These are phyloP conservation scores for Parauchenoglanis ngamensis DNA, from an alignment of 2,797 vertebrate species.

Conservation along the genomic window DNA sequence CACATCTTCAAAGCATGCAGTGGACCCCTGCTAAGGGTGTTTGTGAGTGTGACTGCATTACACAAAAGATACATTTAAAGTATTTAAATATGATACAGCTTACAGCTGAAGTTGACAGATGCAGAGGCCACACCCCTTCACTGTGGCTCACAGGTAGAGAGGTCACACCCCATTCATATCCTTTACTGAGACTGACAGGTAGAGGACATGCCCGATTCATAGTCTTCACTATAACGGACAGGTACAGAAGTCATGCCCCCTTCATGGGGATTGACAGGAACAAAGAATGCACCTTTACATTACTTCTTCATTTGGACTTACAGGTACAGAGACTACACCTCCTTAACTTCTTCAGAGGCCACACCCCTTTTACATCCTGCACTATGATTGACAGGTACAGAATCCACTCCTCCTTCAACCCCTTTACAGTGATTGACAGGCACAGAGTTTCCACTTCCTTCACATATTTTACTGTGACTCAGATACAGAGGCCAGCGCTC, in stretches of 20 bases:
- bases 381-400: background rate
- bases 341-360: too few species aligned
- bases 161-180: too few species aligned
- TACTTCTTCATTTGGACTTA: background rate
- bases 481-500: background rate
- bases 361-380: background rate
- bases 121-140: background rate
- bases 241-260: background rate
- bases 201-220: too few species aligned
- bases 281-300: background rate
- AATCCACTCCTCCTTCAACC: background rate
- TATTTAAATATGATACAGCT: background rate
- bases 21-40: constrained; percentile 29
- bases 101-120: background rate
- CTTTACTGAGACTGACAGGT: too few species aligned
- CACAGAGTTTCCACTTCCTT: background rate
- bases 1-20: constrained; percentile 26
- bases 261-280: background rate
- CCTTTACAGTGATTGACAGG: background rate
- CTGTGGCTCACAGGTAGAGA: too few species aligned
- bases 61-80: constrained; percentile 1
- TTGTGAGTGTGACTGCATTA: background rate
- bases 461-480: background rate
- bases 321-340: background rate
- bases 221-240: too few species aligned